A percentile compares a stretch with the other conserved stretches of the same genome.
phyloP scores from a whole-genome alignment of 2,797 vertebrate genomes.

The Hydrocynus forskahlii region DNA sequence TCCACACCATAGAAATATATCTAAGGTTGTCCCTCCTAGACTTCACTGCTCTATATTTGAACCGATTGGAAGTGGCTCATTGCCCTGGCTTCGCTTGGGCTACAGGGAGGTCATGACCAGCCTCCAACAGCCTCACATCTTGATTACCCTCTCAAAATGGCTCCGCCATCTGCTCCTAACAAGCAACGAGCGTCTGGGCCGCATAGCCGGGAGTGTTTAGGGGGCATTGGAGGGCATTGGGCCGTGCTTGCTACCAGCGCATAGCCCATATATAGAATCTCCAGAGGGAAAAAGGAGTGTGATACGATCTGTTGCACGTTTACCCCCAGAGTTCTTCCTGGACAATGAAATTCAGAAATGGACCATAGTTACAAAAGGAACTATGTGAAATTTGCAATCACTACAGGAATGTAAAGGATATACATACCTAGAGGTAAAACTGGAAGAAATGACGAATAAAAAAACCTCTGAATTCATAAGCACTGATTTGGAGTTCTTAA shows the following conservation, averaged over 20 bases:
- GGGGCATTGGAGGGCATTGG: constrained; percentile 64
- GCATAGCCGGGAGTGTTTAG: constrained; percentile 74
- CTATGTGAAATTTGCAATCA: neutral
- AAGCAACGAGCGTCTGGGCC: constrained; percentile 67
- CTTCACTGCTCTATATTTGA: neutral
- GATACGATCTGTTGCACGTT: neutral
- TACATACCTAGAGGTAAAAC: no score
- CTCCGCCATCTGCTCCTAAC: constrained; percentile 74
- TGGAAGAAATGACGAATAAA: no score
- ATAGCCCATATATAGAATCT: neutral
- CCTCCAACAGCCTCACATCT: constrained; percentile 34
- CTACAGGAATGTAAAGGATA: no score
- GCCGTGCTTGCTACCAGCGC: constrained; percentile 19
- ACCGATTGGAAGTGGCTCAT: neutral
- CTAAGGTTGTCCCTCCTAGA: neutral
- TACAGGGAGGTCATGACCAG: constrained; percentile 43
- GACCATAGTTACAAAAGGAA: neutral
- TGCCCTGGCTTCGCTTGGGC: constrained; percentile 5
- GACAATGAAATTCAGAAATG: neutral
- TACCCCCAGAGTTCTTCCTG: neutral
- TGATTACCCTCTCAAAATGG: constrained; percentile 37
- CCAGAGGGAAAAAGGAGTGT: neutral
- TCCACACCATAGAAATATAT: neutral
- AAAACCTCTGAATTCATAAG: no score
- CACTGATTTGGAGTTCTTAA: no score